Conservation (phyloP, 2,797 vertebrate species). For the Sternotherus odoratus region DNA sequence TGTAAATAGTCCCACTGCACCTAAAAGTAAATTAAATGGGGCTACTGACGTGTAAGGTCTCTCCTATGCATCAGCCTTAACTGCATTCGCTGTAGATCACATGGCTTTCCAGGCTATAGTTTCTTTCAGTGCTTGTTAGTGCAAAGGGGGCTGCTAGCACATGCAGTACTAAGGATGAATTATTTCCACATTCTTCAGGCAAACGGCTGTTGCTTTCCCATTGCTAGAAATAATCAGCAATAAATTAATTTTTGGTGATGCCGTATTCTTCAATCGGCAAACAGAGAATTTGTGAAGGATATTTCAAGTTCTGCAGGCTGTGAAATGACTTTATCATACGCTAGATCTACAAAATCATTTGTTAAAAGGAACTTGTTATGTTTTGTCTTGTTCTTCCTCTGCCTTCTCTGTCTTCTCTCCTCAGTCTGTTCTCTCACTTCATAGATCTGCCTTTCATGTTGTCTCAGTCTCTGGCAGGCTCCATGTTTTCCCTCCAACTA, state of each 20-base stretch:
- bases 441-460: background rate
- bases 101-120: background rate
- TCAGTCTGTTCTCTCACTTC: background rate
- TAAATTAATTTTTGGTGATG: background rate
- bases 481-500: background rate
- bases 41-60: background rate
- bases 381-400: background rate
- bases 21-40: background rate
- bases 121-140: background rate
- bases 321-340: background rate
- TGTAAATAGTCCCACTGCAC: background rate
- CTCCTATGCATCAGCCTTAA: background rate
- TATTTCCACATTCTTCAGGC: background rate
- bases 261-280: background rate
- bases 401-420: background rate
- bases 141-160: background rate
- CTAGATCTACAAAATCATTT: background rate
- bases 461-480: background rate
- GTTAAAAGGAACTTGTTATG: background rate
- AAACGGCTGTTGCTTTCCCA: background rate
- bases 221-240: background rate
- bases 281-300: background rate
- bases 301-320: background rate
- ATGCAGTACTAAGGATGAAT: background rate
- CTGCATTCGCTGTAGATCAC: fast-evolving